These are phyloP conservation scores for Mystacides longicornis DNA, from an alignment of 2,888 invertebrate genomes.

Conservation along the genomic window DNA sequence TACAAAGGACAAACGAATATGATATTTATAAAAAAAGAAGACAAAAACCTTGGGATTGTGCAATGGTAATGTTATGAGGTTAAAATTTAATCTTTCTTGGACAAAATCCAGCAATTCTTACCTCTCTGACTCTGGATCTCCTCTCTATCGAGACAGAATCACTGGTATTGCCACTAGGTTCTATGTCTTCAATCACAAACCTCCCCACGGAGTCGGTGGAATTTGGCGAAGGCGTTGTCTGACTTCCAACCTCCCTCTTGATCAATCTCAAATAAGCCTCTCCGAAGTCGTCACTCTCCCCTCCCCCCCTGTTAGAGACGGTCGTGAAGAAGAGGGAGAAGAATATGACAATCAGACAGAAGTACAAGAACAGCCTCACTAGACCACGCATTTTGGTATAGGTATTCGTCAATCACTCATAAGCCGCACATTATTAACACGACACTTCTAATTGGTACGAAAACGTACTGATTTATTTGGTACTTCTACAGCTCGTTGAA, in stretches of 20 bases:
- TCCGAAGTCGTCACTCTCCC: not conserved
- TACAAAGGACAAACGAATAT: too few relatives aligned
- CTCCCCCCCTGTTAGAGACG: not conserved
- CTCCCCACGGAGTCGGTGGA: not conserved
- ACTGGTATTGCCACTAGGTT: not conserved
- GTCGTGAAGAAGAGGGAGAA: not conserved
- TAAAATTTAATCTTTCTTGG: too few relatives aligned
- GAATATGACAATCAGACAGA: not conserved
- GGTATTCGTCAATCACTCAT: too few relatives aligned
- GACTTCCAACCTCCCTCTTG: not conserved
- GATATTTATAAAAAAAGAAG: too few relatives aligned
- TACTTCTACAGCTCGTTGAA: too few relatives aligned
- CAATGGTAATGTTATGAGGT: too few relatives aligned
- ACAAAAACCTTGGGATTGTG: too few relatives aligned
- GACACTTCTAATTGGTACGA: too few relatives aligned
- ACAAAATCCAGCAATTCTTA: too few relatives aligned
- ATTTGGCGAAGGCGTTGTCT: not conserved
- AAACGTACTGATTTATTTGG: too few relatives aligned
- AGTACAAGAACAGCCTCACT: not conserved
- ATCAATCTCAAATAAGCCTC: not conserved
- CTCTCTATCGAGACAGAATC: not conserved
- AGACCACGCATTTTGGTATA: not conserved
- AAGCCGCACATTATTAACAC: too few relatives aligned
- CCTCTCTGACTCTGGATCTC: not conserved
- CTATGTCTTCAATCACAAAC: not conserved